Base-by-base conservation (phyloP, 1,140 invertebrate species). In the Holotrichia oblita region DNA sequence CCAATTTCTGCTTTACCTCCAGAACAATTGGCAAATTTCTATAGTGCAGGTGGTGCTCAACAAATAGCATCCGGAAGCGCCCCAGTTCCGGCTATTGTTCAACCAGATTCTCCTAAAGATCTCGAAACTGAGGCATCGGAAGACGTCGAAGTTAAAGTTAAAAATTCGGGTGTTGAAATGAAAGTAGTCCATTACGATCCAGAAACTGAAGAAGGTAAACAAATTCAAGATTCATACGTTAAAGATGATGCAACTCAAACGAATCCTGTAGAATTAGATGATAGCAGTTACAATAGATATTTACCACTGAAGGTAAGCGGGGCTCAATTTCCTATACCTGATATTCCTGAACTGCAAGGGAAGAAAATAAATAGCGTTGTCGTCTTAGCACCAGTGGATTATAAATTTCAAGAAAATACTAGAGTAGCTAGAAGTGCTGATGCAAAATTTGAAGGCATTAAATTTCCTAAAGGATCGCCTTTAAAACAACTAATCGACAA, bases 131-230 rank as follows among this genome's bases (percentile, higher is more conserved):
- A 87, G 76, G 88, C 88, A 87, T 87, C 88, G 83, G 85, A 89
- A 85, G 81, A 89, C 79, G 80, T 89, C 86, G 80, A 90, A 85
- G 87, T 88, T 88, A 84, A 82, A 88, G 86, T 81, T 87, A 84
- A 83, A 89, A 87, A 85, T 81, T 89, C 92, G 84, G 89, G 90
- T 48, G 92, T 95, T 17, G 93, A 95, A 87, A 94, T 95, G 90
- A 95, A 95, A 89, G 94, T 95, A 59, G 93, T 95, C 40, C 92
- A 92, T 79, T 95, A 94, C 81, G 91, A 95, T 87, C 92, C 93
- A 0, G 89, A 91, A 79, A 94, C 93, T 76, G 88, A 90, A 20
- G 91, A 94, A 88, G 93, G 93, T 79, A 91, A 93, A 81, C 88
- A 90, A 76, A 87, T 95, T 8, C 93, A 93, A 22, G 91, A 93